Conservation (phyloP, 2,113 vertebrate species). For the Chaetops frenatus region DNA sequence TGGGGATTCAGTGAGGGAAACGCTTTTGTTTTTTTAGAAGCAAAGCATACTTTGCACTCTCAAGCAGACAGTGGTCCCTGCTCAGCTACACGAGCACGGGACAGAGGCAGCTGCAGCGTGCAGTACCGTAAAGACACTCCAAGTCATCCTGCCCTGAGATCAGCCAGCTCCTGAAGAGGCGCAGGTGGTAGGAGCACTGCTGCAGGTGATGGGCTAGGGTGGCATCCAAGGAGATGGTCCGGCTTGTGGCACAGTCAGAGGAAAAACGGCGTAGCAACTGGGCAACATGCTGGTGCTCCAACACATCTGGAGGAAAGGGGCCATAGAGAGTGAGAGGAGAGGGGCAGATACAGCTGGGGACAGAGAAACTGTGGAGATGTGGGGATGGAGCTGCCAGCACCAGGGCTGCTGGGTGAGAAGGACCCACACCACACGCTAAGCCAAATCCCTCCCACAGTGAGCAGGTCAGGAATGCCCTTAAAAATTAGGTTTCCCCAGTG, state of each 20-base stretch:
- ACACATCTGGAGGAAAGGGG: constrained; percentile 81
- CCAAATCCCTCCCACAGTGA: not conserved
- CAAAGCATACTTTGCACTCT: constrained; percentile 58
- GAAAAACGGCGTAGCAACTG: constrained; percentile 92
- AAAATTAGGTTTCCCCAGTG: not conserved
- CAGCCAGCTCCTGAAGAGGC: constrained; percentile 98
- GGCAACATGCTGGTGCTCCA: constrained; percentile 90
- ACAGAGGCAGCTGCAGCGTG: constrained; percentile 67
- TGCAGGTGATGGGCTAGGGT: constrained; percentile 93
- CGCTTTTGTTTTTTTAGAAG: not conserved
- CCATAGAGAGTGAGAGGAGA: constrained; percentile 62
- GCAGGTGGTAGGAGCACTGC: constrained; percentile 98
- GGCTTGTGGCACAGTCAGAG: constrained; percentile 81
- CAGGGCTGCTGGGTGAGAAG: not conserved
- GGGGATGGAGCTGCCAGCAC: constrained; percentile 9
- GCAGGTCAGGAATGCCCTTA: not conserved
- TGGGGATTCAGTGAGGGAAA: not conserved
- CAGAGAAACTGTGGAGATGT: not conserved
- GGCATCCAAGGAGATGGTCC: constrained; percentile 85
- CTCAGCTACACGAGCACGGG: constrained; percentile 69
- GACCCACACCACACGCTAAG: not conserved
- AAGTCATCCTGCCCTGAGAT: constrained; percentile 95
- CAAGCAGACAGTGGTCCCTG: constrained; percentile 46
- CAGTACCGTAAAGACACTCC: constrained; percentile 94
- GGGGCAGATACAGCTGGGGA: constrained; percentile 6